Evolutionary conservation across 2,797 vertebrate species (phyloP).

Genomic region (Anableps anableps): DNA sequence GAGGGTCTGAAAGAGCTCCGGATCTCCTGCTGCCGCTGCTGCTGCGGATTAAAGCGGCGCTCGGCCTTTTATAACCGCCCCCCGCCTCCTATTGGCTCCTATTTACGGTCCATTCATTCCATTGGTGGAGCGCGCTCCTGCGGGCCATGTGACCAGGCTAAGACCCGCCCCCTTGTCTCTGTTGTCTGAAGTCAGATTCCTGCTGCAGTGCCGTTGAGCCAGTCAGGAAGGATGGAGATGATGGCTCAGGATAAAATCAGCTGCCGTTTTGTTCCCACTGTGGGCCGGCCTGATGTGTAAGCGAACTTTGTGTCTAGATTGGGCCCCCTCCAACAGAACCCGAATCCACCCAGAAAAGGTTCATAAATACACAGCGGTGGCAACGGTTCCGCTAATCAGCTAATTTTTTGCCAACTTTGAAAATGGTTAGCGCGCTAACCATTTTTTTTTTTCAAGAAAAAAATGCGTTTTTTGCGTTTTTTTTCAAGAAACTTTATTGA

Average conservation of each 20-base stretch:
- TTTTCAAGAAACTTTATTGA: no score
- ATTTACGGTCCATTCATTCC: slow-evolving; percentile 97
- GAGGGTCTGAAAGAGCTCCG: slow-evolving; percentile 25
- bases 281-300: not conserved
- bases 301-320: not conserved
- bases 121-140: slow-evolving; percentile 75
- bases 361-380: not conserved
- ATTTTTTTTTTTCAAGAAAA: no score
- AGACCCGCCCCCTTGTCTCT: not conserved
- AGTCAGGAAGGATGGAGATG: not conserved
- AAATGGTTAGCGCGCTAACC: no score
- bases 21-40: slow-evolving; percentile 47
- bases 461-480: no score
- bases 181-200: slow-evolving; percentile 2
- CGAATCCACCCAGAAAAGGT: not conserved
- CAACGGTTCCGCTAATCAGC: no score
- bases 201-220: slow-evolving; percentile 53
- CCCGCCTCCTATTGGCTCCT: slow-evolving; percentile 85
- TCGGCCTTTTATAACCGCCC: slow-evolving; percentile 61
- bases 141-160: slow-evolving; percentile 31
- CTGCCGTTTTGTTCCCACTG: not conserved
- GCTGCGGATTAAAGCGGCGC: slow-evolving; percentile 61
- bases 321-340: not conserved
- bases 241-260: not conserved
- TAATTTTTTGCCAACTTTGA: no score